A percentile compares a stretch with the other conserved stretches of the same genome.
Conservation (phyloP, 2,797 vertebrate genomes). For the Aldrovandia affinis region DNA sequence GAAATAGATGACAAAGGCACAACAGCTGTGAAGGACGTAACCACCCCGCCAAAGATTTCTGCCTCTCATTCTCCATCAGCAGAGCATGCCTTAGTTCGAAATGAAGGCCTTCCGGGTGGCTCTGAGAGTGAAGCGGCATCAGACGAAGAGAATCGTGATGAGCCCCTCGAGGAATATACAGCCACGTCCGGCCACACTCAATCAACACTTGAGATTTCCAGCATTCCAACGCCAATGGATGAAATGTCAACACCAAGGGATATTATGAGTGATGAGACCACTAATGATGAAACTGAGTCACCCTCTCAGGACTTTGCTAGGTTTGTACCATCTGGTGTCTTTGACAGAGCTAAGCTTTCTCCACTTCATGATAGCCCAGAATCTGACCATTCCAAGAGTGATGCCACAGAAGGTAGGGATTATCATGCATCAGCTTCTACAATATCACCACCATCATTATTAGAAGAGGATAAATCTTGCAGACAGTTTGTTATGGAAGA, state of each 20-base stretch:
- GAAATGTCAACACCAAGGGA: conserved; percentile 92
- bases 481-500: conserved; percentile 64
- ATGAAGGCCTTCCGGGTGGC: conserved; percentile 83
- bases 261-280: conserved; percentile 88
- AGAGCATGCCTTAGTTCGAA: conserved; percentile 80
- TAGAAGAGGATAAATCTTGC: conserved; percentile 88
- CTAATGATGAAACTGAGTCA: conserved; percentile 86
- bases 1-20: conserved; percentile 70
- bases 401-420: conserved; percentile 89
- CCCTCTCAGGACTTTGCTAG: conserved; percentile 84
- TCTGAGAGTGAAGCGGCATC: conserved; percentile 86
- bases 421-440: conserved; percentile 89
- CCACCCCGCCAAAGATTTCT: conserved; percentile 73
- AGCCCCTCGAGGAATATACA: conserved; percentile 86
- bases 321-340: conserved; percentile 75
- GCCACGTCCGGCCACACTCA: conserved; percentile 87
- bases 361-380: conserved; percentile 70
- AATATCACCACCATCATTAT: conserved; percentile 88
- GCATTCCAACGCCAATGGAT: conserved; percentile 91
- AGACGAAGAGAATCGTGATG: conserved; percentile 89
- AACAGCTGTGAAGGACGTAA: conserved; percentile 63
- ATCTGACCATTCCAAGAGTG: conserved; percentile 84
- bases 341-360: conserved; percentile 73
- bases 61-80: conserved; percentile 79
- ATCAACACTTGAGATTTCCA: conserved; percentile 92